phyloP scores from a whole-genome alignment of 2,797 vertebrate genomes.

The Aselliscus stoliczkanus region DNA sequence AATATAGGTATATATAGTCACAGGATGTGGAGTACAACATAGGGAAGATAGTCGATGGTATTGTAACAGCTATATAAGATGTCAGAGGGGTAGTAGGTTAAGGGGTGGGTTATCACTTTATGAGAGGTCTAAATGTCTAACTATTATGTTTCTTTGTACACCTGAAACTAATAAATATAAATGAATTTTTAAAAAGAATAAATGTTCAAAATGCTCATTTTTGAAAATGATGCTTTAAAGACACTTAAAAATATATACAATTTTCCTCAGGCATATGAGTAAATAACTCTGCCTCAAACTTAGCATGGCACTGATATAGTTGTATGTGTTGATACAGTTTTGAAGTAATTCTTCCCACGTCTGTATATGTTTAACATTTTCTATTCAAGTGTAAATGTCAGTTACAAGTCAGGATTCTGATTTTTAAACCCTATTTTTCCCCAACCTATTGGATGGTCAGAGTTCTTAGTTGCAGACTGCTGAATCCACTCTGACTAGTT shows the following conservation, averaged over 20 bases:
- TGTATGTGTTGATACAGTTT: not conserved
- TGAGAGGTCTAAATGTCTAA: no score
- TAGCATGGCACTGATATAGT: not conserved
- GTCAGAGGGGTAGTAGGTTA: no score
- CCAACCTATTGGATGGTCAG: not conserved
- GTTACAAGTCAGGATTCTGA: not conserved
- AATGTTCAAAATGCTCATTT: not conserved
- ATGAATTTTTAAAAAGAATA: not conserved
- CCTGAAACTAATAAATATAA: not conserved
- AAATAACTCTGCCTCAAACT: constrained; percentile 9
- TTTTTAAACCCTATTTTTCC: not conserved
- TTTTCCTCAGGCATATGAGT: not conserved
- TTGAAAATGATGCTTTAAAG: not conserved
- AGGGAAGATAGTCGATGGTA: no score
- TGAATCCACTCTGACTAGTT: not conserved
- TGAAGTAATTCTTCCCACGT: not conserved
- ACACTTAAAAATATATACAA: not conserved
- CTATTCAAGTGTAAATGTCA: not conserved
- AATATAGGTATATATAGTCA: no score
- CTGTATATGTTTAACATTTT: constrained; percentile 10
- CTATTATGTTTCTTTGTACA: no score
- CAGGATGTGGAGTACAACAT: no score
- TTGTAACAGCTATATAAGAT: no score
- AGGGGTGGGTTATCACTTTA: no score
- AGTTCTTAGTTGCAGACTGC: not conserved